Evolutionary conservation across 2,113 vertebrate genomes (phyloP), one percentile per base, ranked within the genome.

Genomic region (Notothenia coriiceps): DNA sequence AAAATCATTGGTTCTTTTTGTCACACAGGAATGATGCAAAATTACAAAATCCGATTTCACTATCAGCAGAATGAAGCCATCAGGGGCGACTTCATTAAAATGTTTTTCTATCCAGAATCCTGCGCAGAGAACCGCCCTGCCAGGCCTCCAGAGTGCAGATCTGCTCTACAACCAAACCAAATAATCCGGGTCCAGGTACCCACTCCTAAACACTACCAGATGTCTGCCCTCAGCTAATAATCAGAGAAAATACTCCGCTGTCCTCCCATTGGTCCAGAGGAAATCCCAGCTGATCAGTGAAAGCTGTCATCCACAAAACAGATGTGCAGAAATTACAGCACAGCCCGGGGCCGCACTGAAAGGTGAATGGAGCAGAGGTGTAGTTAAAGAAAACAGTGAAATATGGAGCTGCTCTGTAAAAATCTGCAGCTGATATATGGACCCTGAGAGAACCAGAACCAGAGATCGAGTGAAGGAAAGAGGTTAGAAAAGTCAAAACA

Each of bases 161-260:
- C 86, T 79, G 77, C 77, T 35, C 82, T 74, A 83, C 79, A 90
- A 93, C 88, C 80, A 91, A 88, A 77, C 82, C 66, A 84, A 86
- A 88, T 80, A 88, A 74, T 54, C 65, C 67, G 13, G 70, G 49
- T 72, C 73, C 80, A 70, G 84, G 86, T 86, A 88, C 91, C 79
- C 84, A 20, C 70, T 85, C 47, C 74, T 93, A 91, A 95, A 85
- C 59, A 49, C 68, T 84, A 88, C 85, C 95, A 95, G 92, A 95
- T 94, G 95, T 92, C 82, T 88, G 81, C 89, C 79, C 87, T 72
- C 73, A 51, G 20, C 86, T 84, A 80, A 89, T 84, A 87, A 88
- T 63, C 82, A 70, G 71, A 68, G 86, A 90, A 89, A 91, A 86
- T 44, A 76, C 71, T 81, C 85, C 82, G 77, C 75, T 77, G 50